Evolutionary conservation across 2,797 vertebrate genomes (phyloP), one percentile per base, ranked within the genome.

Genomic region (Apogon talboti): DNA sequence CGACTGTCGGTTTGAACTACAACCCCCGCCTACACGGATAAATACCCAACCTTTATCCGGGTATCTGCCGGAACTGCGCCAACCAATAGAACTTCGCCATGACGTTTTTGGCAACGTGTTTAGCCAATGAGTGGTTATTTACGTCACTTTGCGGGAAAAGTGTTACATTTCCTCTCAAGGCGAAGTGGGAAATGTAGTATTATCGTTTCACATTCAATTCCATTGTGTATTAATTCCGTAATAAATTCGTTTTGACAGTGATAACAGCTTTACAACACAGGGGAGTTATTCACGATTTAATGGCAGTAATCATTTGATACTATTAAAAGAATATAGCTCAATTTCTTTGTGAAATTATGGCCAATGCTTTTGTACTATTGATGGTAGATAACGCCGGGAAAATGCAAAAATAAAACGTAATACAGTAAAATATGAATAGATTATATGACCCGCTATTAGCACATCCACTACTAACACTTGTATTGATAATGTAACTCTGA

Each of bases 11-110:
- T 87, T 90, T 78, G 76, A 89, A 88, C 81, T 82, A 72, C 64
- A 79, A 63, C 76, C 66, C 85, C 87, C 88, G 89, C 89, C 84
- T 76, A 66, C 61, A 16, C 1, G 1, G 4, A 65, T 82, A 83
- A 85, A 78, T 70, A 61, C 13, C 19, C 33, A n/a, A n/a, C 11
- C 0, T 56, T 28, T 65, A 92, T 93, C 92, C 92, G 91, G 91
- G 91, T 74, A 79, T 48, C 72, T 35, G 11, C 10, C 7, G 4
- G n/a, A 8, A 37, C 28, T 0, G 1, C 45, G 12, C 0, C 0
- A 63, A 46, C 92, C 91, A 91, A 89, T 91, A 69, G 64, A 0
- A 11, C 37, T 33, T 42, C 19, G 24, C 11, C 18, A 16, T 35
- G 15, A 45, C 45, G 76, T 72, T 79, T 43, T 66, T 75, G 62